A percentile compares a stretch with the other conserved stretches of the same genome.
Conservation (phyloP, 2,888 invertebrate genomes). For the Harpagoxenus sublaevis region DNA sequence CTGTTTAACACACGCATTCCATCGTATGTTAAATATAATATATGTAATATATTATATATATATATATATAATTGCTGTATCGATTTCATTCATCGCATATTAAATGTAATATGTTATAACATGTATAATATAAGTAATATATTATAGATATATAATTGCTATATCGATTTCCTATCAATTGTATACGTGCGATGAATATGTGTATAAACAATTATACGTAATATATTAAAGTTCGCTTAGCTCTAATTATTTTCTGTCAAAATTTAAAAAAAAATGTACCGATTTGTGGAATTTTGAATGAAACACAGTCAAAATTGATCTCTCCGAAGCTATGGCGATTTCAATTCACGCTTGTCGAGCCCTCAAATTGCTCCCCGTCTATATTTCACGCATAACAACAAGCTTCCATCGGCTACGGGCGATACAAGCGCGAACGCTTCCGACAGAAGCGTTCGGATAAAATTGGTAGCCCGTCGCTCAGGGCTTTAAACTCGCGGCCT, state of each 20-base stretch:
- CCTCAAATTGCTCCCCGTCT: conserved; percentile 2
- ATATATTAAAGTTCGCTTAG: neutral
- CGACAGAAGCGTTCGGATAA: conserved; percentile 25
- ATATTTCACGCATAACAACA: conserved; percentile 4
- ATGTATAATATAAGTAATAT: neutral
- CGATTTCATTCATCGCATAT: neutral
- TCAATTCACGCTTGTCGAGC: conserved; percentile 15
- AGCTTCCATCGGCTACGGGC: neutral
- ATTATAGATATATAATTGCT: neutral
- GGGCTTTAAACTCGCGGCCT: neutral
- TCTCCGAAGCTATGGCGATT: neutral
- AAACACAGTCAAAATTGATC: neutral
- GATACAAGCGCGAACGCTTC: neutral
- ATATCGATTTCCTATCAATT: neutral
- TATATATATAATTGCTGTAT: neutral
- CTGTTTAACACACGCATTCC: neutral
- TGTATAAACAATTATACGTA: neutral
- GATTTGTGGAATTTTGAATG: neutral
- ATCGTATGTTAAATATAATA: neutral
- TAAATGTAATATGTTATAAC: neutral
- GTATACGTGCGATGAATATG: neutral
- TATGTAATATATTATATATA: neutral
- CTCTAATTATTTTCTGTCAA: neutral
- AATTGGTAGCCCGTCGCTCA: conserved; percentile 39
- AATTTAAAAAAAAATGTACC: neutral